Conservation (phyloP, 2,797 vertebrate species). For the Bovichtus variegatus region DNA sequence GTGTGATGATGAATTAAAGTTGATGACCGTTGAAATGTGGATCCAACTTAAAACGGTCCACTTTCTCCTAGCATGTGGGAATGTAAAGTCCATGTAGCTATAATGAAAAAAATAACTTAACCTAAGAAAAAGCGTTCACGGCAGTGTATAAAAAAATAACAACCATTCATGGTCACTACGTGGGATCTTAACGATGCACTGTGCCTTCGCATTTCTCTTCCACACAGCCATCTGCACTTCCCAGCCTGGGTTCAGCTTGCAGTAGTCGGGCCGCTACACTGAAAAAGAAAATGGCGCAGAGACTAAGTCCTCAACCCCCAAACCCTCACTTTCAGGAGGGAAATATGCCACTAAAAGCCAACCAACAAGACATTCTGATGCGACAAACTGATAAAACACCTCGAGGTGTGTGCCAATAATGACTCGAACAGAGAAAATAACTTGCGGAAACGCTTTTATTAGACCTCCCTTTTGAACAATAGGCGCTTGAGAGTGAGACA, state of each 20-base stretch:
- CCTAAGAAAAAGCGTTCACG: neutral
- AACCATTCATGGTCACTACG: neutral
- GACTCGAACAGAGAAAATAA: constrained; percentile 35
- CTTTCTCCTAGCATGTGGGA: neutral
- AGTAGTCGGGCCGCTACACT: constrained; percentile 84
- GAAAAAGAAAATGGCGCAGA: constrained; percentile 99
- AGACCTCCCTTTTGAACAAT: constrained; percentile 96
- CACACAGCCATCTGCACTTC: constrained; percentile 79
- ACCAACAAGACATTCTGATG: constrained; percentile 18
- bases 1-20: neutral
- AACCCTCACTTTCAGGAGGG: constrained; percentile 90
- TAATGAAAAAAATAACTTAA: neutral
- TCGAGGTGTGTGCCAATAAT: constrained; percentile 75
- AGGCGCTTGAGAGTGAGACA: constrained; percentile 95
- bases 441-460: constrained; percentile 75
- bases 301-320: constrained; percentile 99
- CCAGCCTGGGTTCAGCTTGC: constrained; percentile 72
- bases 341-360: constrained; percentile 58
- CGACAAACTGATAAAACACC: constrained; percentile 77
- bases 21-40: constrained; percentile 5
- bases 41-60: constrained; percentile 7
- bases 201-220: constrained; percentile 59
- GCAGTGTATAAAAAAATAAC: neutral
- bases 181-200: constrained; percentile 25
- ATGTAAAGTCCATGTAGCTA: neutral